phyloP scores from a whole-genome alignment of 2,888 invertebrate genomes.

The Philereme transversata region DNA sequence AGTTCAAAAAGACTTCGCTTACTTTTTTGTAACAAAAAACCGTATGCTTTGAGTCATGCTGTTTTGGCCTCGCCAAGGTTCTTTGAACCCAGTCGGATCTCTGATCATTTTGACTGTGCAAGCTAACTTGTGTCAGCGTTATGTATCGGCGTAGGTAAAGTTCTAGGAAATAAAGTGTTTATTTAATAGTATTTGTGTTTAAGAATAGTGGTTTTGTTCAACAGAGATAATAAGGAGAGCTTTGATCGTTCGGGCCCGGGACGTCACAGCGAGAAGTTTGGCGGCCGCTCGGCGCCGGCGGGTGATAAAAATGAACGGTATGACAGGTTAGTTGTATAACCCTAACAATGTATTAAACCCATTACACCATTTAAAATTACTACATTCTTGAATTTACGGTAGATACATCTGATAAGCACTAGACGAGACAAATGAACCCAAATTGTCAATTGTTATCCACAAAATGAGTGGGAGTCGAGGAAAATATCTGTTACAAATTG shows the following conservation, averaged over 20 bases:
- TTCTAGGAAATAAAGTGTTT: constrained; percentile 9
- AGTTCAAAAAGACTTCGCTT: constrained; percentile 33
- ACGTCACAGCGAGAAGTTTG: constrained; percentile 71
- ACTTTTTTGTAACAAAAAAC: constrained; percentile 64
- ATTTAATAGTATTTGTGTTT: constrained; percentile 31
- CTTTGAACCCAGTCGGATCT: constrained; percentile 62
- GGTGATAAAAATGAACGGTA: constrained; percentile 50
- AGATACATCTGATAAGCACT: too few species aligned
- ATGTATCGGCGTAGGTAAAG: constrained; percentile 60
- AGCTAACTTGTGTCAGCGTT: constrained; percentile 35
- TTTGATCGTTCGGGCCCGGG: constrained; percentile 73
- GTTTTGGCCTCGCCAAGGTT: constrained; percentile 66
- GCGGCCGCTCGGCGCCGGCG: constrained; percentile 48
- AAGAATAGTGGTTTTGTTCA: constrained; percentile 19
- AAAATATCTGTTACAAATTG: too few species aligned
- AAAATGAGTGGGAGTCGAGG: too few species aligned
- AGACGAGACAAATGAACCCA: too few species aligned
- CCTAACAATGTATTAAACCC: too few species aligned
- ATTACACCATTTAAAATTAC: too few species aligned
- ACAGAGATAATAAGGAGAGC: constrained; percentile 69
- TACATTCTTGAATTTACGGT: too few species aligned
- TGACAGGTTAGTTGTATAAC: constrained; percentile 46
- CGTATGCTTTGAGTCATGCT: constrained; percentile 67
- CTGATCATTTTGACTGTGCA: constrained; percentile 37
- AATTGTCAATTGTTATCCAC: too few species aligned